These are phyloP conservation scores for Pyrrhia umbra DNA, from an alignment of 2,888 invertebrate genomes.

Conservation along the genomic window DNA sequence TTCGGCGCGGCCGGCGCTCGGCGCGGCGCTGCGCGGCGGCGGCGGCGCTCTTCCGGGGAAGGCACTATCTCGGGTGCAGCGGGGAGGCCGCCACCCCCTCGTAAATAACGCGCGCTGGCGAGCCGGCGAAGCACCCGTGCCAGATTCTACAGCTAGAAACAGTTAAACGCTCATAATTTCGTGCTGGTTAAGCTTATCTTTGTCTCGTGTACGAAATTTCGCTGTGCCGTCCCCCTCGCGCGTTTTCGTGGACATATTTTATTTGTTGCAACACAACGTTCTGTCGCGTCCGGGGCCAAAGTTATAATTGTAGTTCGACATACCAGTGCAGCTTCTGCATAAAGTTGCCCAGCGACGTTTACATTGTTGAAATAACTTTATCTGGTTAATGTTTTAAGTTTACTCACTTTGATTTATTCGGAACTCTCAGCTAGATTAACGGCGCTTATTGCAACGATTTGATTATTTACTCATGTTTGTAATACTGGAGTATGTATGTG, in stretches of 20 bases:
- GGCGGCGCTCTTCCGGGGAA: conserved; percentile 87
- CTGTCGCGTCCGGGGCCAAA: conserved; percentile 86
- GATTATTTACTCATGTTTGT: conserved; percentile 13
- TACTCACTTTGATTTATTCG: conserved; percentile 67
- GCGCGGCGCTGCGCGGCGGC: conserved; percentile 74
- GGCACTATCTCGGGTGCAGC: conserved; percentile 88
- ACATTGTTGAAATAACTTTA: conserved; percentile 87
- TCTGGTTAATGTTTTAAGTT: conserved; percentile 85
- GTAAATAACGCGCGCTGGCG: conserved; percentile 90
- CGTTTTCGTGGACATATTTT: conserved; percentile 88
- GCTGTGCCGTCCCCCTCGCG: conserved; percentile 84
- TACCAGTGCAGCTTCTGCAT: conserved; percentile 88
- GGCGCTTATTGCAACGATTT: conserved; percentile 34
- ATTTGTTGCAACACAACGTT: conserved; percentile 86
- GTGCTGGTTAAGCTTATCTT: conserved; percentile 90
- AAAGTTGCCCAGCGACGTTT: conserved; percentile 83
- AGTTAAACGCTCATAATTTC: conserved; percentile 91
- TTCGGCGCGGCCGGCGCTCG: conserved; percentile 62
- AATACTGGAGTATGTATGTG: neutral
- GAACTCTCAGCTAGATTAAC: conserved; percentile 57
- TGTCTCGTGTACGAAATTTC: conserved; percentile 90
- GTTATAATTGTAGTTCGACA: conserved; percentile 90
- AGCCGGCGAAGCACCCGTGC: conserved; percentile 90
- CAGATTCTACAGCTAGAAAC: conserved; percentile 90
- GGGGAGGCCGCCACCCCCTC: conserved; percentile 84